Conservation (phyloP, 1,140 invertebrate genomes). For the Trypoxylus dichotomus region DNA sequence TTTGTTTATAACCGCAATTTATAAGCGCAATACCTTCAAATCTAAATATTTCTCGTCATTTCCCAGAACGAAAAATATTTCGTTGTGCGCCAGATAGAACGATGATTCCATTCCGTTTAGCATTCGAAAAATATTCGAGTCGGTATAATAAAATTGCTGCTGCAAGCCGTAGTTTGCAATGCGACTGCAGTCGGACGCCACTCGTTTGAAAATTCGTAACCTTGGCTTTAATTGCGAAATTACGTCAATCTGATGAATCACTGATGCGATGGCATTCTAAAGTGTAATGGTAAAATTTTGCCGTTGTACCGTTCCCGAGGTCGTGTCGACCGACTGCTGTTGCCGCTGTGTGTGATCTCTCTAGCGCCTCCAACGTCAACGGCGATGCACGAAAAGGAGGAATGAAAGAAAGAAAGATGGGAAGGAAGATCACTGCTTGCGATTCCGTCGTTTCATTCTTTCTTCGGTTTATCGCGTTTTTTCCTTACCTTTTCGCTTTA, state of each 20-base stretch:
- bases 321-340: not conserved
- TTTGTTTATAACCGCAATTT: too few species aligned
- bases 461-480: too few species aligned
- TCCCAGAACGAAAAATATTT: not conserved
- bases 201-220: conserved; percentile 44
- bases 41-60: not conserved
- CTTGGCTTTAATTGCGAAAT: conserved; percentile 50
- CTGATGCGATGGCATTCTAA: conserved; percentile 21
- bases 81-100: not conserved
- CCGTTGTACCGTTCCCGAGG: not conserved
- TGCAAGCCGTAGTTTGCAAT: not conserved
- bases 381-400: too few species aligned
- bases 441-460: too few species aligned
- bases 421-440: too few species aligned
- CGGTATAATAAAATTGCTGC: not conserved
- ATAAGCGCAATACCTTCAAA: not conserved
- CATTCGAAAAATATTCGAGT: conserved; percentile 11
- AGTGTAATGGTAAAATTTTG: conserved; percentile 16
- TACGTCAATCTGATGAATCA: conserved; percentile 39
- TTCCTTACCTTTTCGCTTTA: too few species aligned
- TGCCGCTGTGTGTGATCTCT: too few species aligned
- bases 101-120: not conserved
- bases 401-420: too few species aligned
- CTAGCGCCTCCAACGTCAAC: too few species aligned
- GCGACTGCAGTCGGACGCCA: not conserved